phyloP scores from a whole-genome alignment of 2,113 vertebrate genomes.

The Brevimyrus niger region DNA sequence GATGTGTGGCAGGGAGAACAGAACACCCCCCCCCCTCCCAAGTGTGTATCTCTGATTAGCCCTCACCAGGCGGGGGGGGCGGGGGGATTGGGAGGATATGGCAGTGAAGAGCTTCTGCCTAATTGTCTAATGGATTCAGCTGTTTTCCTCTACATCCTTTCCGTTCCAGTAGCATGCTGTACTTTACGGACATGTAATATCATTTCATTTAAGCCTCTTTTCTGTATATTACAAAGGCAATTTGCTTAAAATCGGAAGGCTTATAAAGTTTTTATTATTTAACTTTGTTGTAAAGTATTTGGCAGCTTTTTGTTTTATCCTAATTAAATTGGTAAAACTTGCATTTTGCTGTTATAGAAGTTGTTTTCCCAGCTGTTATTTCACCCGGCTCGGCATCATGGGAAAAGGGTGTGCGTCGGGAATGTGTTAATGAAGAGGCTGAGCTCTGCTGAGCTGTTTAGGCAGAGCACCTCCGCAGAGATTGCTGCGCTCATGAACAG shows the following conservation, averaged over 20 bases:
- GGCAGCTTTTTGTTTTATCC: not conserved
- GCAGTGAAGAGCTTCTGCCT: not conserved
- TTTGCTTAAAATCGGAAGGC: not conserved
- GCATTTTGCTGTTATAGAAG: not conserved
- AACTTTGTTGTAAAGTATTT: not conserved
- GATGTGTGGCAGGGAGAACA: not conserved
- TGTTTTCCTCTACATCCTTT: not conserved
- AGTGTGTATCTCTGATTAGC: not conserved
- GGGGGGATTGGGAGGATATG: not conserved
- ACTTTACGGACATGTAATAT: not conserved
- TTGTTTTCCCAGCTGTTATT: not conserved
- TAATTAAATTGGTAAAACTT: not conserved
- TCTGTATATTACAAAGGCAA: not conserved
- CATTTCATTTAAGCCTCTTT: not conserved
- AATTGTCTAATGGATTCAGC: not conserved
- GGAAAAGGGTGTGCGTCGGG: slow-evolving; percentile 4
- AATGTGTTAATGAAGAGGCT: slow-evolving; percentile 4
- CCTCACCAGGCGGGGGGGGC: not conserved
- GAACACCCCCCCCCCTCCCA: not conserved
- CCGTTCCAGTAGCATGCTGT: not conserved
- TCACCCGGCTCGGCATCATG: not conserved
- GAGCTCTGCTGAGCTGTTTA: slow-evolving; percentile 8
- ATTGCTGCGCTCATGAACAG: not conserved
- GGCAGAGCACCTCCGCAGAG: not conserved
- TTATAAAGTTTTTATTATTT: not conserved